These are phyloP conservation scores for Synodontis membranacea DNA, from an alignment of 2,113 vertebrate genomes.

Conservation along the genomic window DNA sequence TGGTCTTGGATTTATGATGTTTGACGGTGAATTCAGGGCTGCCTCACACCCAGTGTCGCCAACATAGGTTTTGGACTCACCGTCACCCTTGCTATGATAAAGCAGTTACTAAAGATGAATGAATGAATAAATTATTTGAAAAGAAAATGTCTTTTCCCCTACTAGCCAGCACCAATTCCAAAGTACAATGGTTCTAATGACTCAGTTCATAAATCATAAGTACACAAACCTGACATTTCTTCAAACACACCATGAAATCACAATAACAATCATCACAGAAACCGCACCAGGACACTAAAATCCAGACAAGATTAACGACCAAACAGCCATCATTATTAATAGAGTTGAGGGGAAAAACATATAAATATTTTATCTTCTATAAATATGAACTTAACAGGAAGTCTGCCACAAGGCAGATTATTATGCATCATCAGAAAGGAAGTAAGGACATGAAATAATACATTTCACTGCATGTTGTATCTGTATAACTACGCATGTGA, in stretches of 20 bases:
- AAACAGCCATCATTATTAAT: slow-evolving; percentile 48
- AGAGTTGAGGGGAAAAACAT: slow-evolving; percentile 38
- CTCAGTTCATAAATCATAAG: slow-evolving; percentile 29
- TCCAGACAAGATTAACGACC: slow-evolving; percentile 23
- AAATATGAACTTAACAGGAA: slow-evolving; percentile 43
- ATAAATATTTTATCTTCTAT: too few species aligned
- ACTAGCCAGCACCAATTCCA: not conserved
- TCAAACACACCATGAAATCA: not conserved
- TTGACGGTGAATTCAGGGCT: not conserved
- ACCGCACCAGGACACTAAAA: not conserved
- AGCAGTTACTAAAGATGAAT: not conserved
- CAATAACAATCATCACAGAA: not conserved
- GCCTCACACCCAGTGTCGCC: too few species aligned
- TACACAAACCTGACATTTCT: not conserved
- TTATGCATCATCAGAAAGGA: slow-evolving; percentile 46
- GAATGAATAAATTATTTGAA: not conserved
- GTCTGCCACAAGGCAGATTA: slow-evolving; percentile 37
- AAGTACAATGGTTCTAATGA: not conserved
- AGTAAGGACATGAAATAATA: slow-evolving; percentile 25
- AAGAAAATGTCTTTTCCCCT: not conserved
- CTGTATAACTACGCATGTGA: too few species aligned
- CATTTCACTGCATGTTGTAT: too few species aligned
- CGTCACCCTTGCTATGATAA: not conserved
- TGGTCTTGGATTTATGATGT: not conserved
- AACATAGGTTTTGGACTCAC: not conserved